Conservation (phyloP, 2,113 vertebrate genomes). For the Xenotilapia longispinis region DNA sequence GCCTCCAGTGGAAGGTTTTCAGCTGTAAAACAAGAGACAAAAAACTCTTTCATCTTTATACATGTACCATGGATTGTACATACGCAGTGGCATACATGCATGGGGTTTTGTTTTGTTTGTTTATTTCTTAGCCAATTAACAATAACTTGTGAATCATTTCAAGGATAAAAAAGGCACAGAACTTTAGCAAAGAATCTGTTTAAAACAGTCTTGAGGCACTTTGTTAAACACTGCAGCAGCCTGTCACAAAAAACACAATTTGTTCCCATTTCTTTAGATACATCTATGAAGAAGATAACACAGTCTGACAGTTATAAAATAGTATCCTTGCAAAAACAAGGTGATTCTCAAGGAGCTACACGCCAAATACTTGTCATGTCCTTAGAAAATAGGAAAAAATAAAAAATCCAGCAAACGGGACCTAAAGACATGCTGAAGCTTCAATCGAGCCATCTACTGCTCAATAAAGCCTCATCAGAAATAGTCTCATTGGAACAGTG, state of each 20-base stretch:
- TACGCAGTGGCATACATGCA: background rate
- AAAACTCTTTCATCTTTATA: background rate
- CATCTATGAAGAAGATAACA: background rate
- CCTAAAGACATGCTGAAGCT: background rate
- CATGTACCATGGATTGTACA: background rate
- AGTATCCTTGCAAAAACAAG: background rate
- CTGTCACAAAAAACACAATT: background rate
- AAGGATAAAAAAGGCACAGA: background rate
- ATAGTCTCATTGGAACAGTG: background rate
- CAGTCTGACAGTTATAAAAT: background rate
- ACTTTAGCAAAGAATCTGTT: background rate
- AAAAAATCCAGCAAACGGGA: background rate
- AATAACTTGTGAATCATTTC: background rate
- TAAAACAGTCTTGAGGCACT: background rate
- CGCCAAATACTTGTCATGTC: background rate
- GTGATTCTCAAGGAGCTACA: background rate
- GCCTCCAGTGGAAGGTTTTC: background rate
- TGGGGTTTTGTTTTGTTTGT: background rate
- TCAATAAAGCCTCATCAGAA: background rate
- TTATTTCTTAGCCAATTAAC: background rate
- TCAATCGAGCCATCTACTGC: background rate
- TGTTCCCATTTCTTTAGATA: background rate
- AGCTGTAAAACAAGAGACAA: slow-evolving; percentile 19
- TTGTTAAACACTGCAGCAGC: background rate
- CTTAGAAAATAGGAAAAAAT: background rate